phyloP scores from a whole-genome alignment of 2,797 vertebrate species.

The Toxotes lorentzi region DNA sequence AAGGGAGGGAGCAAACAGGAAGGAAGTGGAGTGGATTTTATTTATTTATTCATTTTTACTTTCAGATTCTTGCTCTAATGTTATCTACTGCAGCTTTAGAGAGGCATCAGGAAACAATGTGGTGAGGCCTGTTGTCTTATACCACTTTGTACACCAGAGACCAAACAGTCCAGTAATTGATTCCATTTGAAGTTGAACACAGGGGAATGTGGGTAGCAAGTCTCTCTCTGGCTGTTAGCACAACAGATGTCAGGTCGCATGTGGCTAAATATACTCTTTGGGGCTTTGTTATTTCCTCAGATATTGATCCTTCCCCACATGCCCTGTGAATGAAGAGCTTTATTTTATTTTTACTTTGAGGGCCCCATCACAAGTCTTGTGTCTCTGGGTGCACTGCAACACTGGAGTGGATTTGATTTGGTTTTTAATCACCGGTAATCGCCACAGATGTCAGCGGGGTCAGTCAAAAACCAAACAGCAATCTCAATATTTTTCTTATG shows the following conservation, averaged over 20 bases:
- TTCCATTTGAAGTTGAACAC: constrained; percentile 73
- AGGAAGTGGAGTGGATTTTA: background rate
- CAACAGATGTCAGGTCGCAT: constrained; percentile 73
- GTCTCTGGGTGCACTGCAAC: background rate
- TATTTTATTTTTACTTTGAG: constrained; percentile 65
- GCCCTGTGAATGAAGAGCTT: constrained; percentile 38
- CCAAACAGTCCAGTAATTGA: constrained; percentile 70
- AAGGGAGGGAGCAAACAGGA: background rate
- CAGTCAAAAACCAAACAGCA: constrained; percentile 7
- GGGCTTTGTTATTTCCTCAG: constrained; percentile 75
- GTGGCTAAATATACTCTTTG: constrained; percentile 73
- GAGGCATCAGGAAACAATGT: constrained; percentile 31
- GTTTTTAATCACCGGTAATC: constrained; percentile 33
- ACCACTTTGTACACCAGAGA: constrained; percentile 60
- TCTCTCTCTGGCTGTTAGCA: constrained; percentile 70
- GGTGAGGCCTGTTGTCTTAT: constrained; percentile 50
- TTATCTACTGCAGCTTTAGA: constrained; percentile 34
- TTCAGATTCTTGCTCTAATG: constrained; percentile 5
- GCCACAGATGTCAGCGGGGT: background rate
- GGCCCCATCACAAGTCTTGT: constrained; percentile 19
- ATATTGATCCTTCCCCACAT: constrained; percentile 70
- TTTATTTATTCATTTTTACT: background rate
- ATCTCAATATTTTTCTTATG: constrained; percentile 3
- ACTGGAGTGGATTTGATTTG: constrained; percentile 26
- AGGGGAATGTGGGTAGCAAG: constrained; percentile 56